phyloP scores from a whole-genome alignment of 1,140 invertebrate genomes.

The Acyrthosiphon pisum region DNA sequence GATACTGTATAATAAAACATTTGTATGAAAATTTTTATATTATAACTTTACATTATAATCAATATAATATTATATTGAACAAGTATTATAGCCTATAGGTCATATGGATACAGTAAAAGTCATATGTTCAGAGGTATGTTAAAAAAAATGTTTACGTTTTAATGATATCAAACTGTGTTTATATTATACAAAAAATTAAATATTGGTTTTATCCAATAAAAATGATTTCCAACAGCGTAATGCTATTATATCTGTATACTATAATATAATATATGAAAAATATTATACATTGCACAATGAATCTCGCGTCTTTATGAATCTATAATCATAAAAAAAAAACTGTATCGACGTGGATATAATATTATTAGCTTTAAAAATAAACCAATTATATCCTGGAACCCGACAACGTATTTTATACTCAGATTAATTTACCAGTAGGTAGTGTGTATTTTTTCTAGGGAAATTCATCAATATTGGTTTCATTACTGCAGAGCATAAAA shows the following conservation, averaged over 20 bases:
- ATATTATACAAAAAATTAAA: too few species aligned
- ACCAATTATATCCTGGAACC: background rate
- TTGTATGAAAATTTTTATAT: background rate
- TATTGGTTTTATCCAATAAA: background rate
- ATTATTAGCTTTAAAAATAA: background rate
- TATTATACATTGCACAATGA: background rate
- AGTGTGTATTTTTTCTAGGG: background rate
- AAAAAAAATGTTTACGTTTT: background rate
- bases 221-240: background rate
- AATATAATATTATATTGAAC: background rate
- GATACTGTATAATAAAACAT: background rate
- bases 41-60: too few species aligned
- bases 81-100: background rate
- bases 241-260: background rate
- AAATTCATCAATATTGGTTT: slow-evolving; percentile 1
- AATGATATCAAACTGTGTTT: background rate
- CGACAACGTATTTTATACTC: background rate
- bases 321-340: background rate
- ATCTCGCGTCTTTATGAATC: background rate
- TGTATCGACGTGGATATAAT: background rate
- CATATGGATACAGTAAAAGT: background rate
- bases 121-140: background rate
- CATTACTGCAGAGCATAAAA: background rate
- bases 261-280: too few species aligned
- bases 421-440: background rate